Conservation (phyloP, 2,113 vertebrate species). For the Charadrius vociferus region DNA sequence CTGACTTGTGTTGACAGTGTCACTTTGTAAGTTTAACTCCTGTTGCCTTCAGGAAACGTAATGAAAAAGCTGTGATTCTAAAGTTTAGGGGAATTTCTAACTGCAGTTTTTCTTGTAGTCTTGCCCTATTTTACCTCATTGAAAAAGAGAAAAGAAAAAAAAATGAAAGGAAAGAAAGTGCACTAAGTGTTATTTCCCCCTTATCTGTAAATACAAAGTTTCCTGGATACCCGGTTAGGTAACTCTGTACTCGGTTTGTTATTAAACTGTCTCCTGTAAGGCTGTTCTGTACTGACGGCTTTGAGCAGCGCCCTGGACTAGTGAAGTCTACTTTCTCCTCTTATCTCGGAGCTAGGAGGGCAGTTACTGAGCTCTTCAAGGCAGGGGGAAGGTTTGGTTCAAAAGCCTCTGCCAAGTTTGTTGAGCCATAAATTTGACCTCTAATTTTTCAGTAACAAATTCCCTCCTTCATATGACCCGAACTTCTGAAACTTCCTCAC, state of each 20-base stretch:
- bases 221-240: not conserved
- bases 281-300: not conserved
- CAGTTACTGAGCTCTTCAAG: not conserved
- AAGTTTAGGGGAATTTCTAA: not conserved
- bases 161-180: not conserved
- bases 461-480: not conserved
- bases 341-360: not conserved
- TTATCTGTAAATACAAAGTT: not conserved
- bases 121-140: not conserved
- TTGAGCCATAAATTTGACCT: not conserved
- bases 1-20: not conserved
- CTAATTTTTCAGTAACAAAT: not conserved
- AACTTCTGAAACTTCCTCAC: not conserved
- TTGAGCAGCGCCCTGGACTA: not conserved
- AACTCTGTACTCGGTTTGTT: not conserved
- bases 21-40: not conserved
- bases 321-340: not conserved
- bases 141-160: not conserved
- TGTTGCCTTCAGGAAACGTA: not conserved
- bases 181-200: not conserved
- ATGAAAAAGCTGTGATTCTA: not conserved
- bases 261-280: not conserved
- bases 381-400: not conserved
- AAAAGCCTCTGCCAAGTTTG: not conserved
- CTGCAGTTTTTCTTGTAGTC: not conserved